Evolutionary conservation across 2,113 vertebrate species (phyloP).

Genomic region (Pachyramphus minor): DNA sequence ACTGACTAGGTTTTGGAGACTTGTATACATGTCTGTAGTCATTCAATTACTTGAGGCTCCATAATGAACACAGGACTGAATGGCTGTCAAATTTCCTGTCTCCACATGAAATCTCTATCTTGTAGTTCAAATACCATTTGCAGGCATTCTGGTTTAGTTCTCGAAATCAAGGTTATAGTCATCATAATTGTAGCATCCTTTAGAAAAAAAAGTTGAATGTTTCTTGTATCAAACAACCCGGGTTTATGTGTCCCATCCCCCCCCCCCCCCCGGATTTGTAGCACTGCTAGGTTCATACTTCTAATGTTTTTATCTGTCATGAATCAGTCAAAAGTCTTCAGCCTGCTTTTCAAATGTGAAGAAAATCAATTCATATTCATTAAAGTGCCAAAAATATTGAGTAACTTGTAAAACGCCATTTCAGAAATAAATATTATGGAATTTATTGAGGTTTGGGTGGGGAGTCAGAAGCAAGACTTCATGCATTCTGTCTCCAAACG

Average conservation of each 20-base stretch:
- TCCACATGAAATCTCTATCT: conserved; percentile 43
- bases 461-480: background rate
- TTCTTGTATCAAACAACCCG: background rate
- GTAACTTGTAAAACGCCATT: background rate
- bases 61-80: background rate
- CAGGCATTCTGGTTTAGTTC: conserved; percentile 3
- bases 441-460: background rate
- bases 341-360: background rate
- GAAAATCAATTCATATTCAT: background rate
- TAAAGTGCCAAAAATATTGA: background rate
- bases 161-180: background rate
- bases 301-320: background rate
- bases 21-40: background rate
- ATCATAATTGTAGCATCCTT: background rate
- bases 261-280: background rate
- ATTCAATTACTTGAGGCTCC: background rate
- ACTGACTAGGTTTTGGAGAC: conserved; percentile 1
- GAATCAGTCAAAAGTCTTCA: background rate
- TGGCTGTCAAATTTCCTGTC: conserved; percentile 58
- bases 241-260: background rate
- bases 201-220: background rate
- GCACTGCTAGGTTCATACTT: background rate
- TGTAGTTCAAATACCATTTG: conserved; percentile 24
- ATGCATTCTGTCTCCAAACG: background rate
- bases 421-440: background rate